Conservation (phyloP, 2,888 invertebrate genomes). For the Macropis europaea region DNA sequence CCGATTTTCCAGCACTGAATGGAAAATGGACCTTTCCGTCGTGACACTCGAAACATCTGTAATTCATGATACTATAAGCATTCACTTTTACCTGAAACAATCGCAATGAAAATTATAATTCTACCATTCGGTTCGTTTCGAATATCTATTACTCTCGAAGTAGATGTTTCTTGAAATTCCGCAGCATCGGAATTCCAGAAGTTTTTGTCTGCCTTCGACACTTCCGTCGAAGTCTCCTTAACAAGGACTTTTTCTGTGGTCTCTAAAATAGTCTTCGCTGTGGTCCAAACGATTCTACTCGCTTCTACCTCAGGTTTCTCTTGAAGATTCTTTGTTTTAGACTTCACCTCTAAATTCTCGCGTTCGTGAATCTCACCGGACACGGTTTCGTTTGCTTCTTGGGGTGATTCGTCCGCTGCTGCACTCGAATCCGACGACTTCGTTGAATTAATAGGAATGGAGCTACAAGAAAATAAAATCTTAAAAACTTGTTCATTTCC, state of each 20-base stretch:
- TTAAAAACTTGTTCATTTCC: too few species aligned
- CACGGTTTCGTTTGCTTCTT: constrained; percentile 60
- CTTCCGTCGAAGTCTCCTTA: constrained; percentile 25
- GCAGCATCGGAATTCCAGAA: constrained; percentile 23
- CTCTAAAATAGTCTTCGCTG: constrained; percentile 52
- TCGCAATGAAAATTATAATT: neutral
- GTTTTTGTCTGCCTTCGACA: constrained; percentile 18
- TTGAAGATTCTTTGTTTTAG: constrained; percentile 41
- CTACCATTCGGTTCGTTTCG: constrained; percentile 31
- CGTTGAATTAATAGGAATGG: constrained; percentile 7
- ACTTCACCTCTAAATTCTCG: constrained; percentile 58
- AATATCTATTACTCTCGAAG: constrained; percentile 9
- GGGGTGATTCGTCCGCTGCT: constrained; percentile 46
- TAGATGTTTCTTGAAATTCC: constrained; percentile 10
- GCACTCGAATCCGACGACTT: constrained; percentile 42
- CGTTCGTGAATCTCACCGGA: constrained; percentile 63
- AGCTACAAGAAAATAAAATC: neutral
- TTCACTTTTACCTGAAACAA: neutral
- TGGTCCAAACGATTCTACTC: constrained; percentile 71
- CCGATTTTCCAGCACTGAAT: constrained; percentile 16
- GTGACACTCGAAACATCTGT: constrained; percentile 20
- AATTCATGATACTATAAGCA: neutral
- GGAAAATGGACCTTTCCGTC: constrained; percentile 14
- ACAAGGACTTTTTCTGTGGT: neutral
- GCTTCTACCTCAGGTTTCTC: constrained; percentile 47